These are phyloP conservation scores for Aporrectodea caliginosa DNA, from an alignment of 1,140 invertebrate species.

Conservation along the genomic window DNA sequence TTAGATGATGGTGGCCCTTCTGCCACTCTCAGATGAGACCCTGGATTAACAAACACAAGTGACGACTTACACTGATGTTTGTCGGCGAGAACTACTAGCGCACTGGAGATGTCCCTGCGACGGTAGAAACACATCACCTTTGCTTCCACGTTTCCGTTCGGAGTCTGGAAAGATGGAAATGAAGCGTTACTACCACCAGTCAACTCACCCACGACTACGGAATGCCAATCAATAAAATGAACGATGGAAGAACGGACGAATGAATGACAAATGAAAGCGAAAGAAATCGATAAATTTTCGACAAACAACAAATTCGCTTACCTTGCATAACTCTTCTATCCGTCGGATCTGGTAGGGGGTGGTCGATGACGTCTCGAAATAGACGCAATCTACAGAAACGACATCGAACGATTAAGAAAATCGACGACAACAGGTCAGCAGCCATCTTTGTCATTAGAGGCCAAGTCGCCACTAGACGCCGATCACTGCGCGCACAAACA, in stretches of 20 bases:
- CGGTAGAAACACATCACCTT: slow-evolving; percentile 99
- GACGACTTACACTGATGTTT: slow-evolving; percentile 91
- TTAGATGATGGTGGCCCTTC: too few relatives aligned
- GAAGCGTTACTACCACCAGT: too few relatives aligned
- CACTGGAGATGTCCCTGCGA: slow-evolving; percentile 87
- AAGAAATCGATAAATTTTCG: too few relatives aligned
- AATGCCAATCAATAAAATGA: too few relatives aligned
- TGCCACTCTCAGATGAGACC: too few relatives aligned
- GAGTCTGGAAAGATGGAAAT: slow-evolving; percentile 65
- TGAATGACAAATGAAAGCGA: too few relatives aligned
- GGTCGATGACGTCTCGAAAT: slow-evolving; percentile 93
- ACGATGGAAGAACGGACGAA: too few relatives aligned
- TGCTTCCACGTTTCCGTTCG: slow-evolving; percentile 95
- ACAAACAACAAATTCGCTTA: too few relatives aligned
- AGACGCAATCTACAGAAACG: slow-evolving; percentile 84
- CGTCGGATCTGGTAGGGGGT: slow-evolving; percentile 95
- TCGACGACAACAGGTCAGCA: too few relatives aligned
- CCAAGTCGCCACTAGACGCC: neutral
- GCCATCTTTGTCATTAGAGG: neutral
- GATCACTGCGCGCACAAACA: neutral
- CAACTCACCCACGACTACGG: too few relatives aligned
- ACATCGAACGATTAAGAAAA: too few relatives aligned
- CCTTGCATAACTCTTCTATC: slow-evolving; percentile 98
- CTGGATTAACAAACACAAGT: neutral
- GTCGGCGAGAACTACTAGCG: slow-evolving; percentile 90